These are phyloP conservation scores for Cephalotes varians DNA, from an alignment of 2,888 invertebrate genomes.

Conservation along the genomic window DNA sequence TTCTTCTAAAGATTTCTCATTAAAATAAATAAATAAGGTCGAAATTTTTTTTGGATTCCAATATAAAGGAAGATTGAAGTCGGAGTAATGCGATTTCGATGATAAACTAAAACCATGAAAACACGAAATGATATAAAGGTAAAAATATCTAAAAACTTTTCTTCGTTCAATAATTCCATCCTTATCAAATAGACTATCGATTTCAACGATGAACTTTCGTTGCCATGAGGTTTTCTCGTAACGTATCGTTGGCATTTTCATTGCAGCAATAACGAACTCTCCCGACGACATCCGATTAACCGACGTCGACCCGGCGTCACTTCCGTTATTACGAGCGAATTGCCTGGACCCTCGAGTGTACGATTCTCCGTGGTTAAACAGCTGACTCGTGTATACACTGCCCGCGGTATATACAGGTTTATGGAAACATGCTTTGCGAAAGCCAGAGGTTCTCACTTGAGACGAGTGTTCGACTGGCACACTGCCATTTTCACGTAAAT, in stretches of 20 bases:
- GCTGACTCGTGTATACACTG: conserved; percentile 75
- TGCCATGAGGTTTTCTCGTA: conserved; percentile 16
- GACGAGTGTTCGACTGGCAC: background rate
- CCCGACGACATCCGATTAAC: conserved; percentile 79
- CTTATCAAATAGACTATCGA: conserved; percentile 2
- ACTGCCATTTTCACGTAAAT: conserved; percentile 16
- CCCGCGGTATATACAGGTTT: conserved; percentile 49
- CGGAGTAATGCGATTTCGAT: background rate
- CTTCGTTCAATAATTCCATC: background rate
- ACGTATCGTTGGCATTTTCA: conserved; percentile 56
- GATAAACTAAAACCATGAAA: background rate
- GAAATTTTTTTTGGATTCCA: too few species aligned
- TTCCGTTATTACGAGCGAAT: conserved; percentile 81
- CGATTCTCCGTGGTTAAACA: conserved; percentile 77
- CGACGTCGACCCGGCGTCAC: conserved; percentile 66
- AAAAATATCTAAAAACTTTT: background rate
- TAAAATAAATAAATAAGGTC: background rate
- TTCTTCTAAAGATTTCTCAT: background rate
- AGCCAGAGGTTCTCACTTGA: conserved; percentile 24
- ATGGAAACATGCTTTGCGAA: conserved; percentile 61
- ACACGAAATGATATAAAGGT: background rate
- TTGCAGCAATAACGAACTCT: conserved; percentile 63
- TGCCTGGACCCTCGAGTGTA: conserved; percentile 64
- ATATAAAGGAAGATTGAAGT: background rate
- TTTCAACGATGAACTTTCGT: conserved; percentile 9